Evolutionary conservation across 2,888 invertebrate genomes (phyloP), one percentile per base, ranked within the genome.

Genomic region (Brenthis daphne): DNA sequence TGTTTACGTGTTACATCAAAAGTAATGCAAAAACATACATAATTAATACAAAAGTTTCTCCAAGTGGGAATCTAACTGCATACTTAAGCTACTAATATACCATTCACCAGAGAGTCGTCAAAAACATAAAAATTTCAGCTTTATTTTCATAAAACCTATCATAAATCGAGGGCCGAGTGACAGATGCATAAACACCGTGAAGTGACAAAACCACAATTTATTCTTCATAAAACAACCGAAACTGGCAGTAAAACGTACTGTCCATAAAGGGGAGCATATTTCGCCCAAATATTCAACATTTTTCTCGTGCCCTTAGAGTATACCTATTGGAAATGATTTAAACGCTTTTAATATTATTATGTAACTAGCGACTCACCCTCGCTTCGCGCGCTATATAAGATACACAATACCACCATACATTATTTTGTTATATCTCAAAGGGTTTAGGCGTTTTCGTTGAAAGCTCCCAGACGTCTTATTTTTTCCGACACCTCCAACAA

Each of bases 191-290:
- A 68, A 70, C 73, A 65, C 68, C 56, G 57, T 53, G 13, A 50
- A 57, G 64, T 57, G 70, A 68, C 63, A 65, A 68, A 65, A 57
- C 69, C 71, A 65, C 57, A 66, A 72, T 72, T 70, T 73, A 70
- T 70, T 69, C 64, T 51, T 69, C 70, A 67, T 70, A 73, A 70
- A 73, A 73, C 72, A 68, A 65, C 60, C 65, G 71, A 64, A 47
- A 68, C 47, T 64, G 66, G 60, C 68, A 68, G 64, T 68, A 70
- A 70, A 70, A 73, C 68, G 57, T 51, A 67, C 57, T 65, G 63
- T 57, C 58, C 63, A 68, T 65, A 67, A 71, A 71, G 57, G 67
- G 68, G 69, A 64, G 54, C 68, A 74, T 70, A 69, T 74, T 73
- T 51, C 16, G 60, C 68, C 57, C 57, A 66, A 66, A 73, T 69